Percentiles rank a stretch among this genome's conserved stretches.
Evolutionary conservation across 2,797 vertebrate genomes (phyloP).

Genomic region (Diplodus puntazzo): DNA sequence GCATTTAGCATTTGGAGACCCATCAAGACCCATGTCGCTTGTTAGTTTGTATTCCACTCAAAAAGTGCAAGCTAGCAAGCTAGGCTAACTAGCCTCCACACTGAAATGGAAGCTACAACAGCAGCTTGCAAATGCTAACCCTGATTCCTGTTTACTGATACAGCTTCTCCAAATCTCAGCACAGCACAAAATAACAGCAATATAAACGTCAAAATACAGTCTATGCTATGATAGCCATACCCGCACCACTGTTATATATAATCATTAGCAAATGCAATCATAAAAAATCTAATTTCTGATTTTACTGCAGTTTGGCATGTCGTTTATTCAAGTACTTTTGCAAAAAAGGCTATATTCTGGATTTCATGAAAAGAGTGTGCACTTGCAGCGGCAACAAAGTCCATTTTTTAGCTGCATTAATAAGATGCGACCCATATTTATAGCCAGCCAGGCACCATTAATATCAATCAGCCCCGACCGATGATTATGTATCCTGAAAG

Average conservation of each 20-base stretch:
- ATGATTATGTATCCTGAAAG: neutral
- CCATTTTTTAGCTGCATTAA: constrained; percentile 4
- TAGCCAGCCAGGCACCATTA: neutral
- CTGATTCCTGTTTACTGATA: neutral
- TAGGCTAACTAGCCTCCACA: neutral
- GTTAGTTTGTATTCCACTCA: neutral
- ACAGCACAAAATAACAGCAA: no score
- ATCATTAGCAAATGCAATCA: no score
- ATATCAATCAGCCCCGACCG: constrained; percentile 2
- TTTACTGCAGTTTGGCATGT: no score
- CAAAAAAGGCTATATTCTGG: neutral
- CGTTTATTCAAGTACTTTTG: no score
- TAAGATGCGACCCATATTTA: constrained; percentile 25
- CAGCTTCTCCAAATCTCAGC: no score
- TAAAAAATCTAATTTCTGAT: no score
- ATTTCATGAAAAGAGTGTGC: neutral
- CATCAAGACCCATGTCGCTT: neutral
- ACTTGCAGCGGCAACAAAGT: neutral
- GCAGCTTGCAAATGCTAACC: no score
- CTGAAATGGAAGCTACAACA: no score
- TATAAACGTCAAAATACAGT: no score
- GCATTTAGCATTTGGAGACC: neutral
- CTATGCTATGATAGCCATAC: no score
- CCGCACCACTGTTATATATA: no score
- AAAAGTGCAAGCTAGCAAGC: neutral